Evolutionary conservation across 2,888 invertebrate species (phyloP), one percentile per base, ranked within the genome.

Genomic region (Dysmachus trigonus): DNA sequence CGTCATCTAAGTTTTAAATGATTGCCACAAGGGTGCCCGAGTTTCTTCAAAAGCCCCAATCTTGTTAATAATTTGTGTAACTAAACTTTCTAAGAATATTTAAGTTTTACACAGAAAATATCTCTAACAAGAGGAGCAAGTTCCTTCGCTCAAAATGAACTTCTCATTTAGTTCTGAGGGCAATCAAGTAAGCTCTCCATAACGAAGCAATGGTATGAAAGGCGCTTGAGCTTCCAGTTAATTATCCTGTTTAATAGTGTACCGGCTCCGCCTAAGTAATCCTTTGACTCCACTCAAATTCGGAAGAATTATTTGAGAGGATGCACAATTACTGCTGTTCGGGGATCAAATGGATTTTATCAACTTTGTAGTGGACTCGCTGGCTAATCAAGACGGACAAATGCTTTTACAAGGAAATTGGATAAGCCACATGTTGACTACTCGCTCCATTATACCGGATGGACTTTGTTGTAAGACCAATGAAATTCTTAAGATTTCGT

Each of bases 1-100:
- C 77, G 47, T 77, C 77, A 77, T 77, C 47, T 47, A 77, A 77
- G 77, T 77, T 77, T 77, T 77, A 77, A 77, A 77, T 77, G 77
- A 15, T 27, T 77, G 77, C 77, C 77, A 77, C 51, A 77, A 77
- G 77, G 77, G 77, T n/a, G 77, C 77, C 22, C 22, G 77, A 77
- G 77, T 77, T 77, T 51, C 47, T 27, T 10, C 30, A 77, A 27
- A 41, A 30, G 77, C 47, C 41, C 22, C 77, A 77, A 77, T 41
- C 77, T 77, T 77, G 77, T 77, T 77, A 77, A 77, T 77, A 77
- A 77, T 77, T 47, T 77, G 77, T 27, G 47, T 47, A 77, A 77
- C 77, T 47, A 47, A 77, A 77, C 27, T 77, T 77, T 77, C 77
- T 77, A 47, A 27, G 47, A 41, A 77, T 15, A 77, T 77, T 77